Evolutionary conservation across 1,140 invertebrate species (phyloP), one percentile per base, ranked within the genome.

Genomic region (Drosophila kohkoa): DNA sequence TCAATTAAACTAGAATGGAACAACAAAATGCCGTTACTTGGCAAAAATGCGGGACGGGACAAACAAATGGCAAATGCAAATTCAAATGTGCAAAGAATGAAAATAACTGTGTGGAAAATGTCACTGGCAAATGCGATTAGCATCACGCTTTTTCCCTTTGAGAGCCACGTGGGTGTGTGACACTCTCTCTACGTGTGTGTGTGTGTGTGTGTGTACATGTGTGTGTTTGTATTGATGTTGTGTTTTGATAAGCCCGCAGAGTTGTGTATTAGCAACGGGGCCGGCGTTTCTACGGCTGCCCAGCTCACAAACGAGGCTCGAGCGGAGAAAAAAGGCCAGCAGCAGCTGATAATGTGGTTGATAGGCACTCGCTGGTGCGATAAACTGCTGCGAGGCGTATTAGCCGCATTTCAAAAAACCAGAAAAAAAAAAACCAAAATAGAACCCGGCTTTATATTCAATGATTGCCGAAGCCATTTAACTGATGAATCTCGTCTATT

Each of bases 261-360:
- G 79, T 63, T 75, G 72, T 67, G 54, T 60, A 54, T 74, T 66
- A 48, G 48, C 68, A 75, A 70, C 59, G 77, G 55, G 76, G 76
- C 79, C 79, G 82, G 71, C 77, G 55, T 62, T 88, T 88, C 65
- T 86, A 86, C 82, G 82, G 82, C 83, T 86, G 83, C 83, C 69
- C 60, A 55, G 49, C 30, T 25, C 46, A 11, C n/a, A 30, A 54
- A 15, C 20, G 20, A 25, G 20, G 20, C 20, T 25, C 20, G 10
- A 30, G n/a, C 5, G 25, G 8, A 52, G 5, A 52, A 52, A 52
- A 28, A 52, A n/a, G 16, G 49, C 30, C n/a, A 49, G 10, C 6
- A 13, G n/a, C 28, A 35, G 13, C 13, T 32, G 51, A 35, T 54
- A 35, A 54, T 35, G 35, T 20, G 20, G 20, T 20, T 38, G 54